A percentile compares a stretch with the other conserved stretches of the same genome.
These are phyloP conservation scores for Catotricha subobsoleta DNA, from an alignment of 2,888 invertebrate species.

Conservation along the genomic window DNA sequence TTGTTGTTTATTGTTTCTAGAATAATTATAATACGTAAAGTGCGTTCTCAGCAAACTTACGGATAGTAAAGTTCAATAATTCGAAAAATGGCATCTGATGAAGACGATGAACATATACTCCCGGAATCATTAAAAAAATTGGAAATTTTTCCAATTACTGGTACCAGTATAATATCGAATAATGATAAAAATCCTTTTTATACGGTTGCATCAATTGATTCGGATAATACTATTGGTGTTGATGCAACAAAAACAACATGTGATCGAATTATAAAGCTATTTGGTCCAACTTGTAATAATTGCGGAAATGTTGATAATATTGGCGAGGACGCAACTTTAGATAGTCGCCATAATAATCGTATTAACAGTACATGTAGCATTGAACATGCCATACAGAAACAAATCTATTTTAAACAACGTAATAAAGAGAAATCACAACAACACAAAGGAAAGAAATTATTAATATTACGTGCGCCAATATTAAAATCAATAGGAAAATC, in stretches of 20 bases:
- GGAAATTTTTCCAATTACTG: conserved; percentile 36
- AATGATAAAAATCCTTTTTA: conserved; percentile 14
- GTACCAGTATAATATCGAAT: no score
- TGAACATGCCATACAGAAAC: conserved; percentile 11
- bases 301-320: not conserved
- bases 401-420: conserved; percentile 12
- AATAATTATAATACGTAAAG: no score
- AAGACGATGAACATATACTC: conserved; percentile 27
- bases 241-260: not conserved
- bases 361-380: conserved; percentile 5
- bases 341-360: not conserved
- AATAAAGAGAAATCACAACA: conserved; percentile 4
- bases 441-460: conserved; percentile 3
- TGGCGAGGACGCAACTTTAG: not conserved
- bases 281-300: conserved; percentile 10
- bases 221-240: not conserved
- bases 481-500: conserved; percentile 14
- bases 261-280: conserved; percentile 5
- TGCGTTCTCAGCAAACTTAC: no score
- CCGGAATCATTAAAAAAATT: conserved; percentile 36
- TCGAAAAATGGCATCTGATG: conserved; percentile 4
- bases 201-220: not conserved
- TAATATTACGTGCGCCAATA: conserved; percentile 14
- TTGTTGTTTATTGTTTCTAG: no score
- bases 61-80: no score